These are phyloP conservation scores for Pandemis corylana DNA, from an alignment of 2,888 invertebrate species.

Conservation along the genomic window DNA sequence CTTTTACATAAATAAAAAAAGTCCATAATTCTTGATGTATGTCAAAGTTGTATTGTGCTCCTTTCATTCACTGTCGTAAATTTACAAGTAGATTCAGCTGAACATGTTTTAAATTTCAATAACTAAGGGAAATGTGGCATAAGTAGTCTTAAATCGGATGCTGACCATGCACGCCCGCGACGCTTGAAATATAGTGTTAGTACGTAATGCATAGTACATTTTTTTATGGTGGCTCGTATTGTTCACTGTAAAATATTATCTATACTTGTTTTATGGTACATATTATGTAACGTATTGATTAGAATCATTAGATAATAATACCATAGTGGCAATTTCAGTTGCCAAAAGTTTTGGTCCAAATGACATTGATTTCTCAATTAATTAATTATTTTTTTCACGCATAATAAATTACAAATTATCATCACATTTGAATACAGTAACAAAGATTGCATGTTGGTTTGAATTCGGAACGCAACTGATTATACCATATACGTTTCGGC, in stretches of 20 bases:
- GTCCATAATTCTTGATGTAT: background rate
- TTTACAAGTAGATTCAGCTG: background rate
- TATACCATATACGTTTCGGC: too few relatives aligned
- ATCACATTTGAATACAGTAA: background rate
- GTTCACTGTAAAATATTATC: background rate
- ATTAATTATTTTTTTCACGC: background rate
- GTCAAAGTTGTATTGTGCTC: slow-evolving; percentile 5
- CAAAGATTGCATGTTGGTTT: too few relatives aligned
- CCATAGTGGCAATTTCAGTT: too few relatives aligned
- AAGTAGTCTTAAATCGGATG: background rate
- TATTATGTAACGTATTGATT: background rate
- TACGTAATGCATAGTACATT: background rate
- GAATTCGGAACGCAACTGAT: too few relatives aligned
- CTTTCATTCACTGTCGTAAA: background rate
- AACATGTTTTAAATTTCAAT: background rate
- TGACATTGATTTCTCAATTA: too few relatives aligned
- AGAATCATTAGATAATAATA: too few relatives aligned
- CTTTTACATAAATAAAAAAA: background rate
- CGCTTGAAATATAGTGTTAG: background rate
- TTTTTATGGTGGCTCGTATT: background rate
- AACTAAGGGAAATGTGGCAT: background rate
- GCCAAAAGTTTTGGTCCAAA: too few relatives aligned
- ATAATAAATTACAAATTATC: too few relatives aligned
- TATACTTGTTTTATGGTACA: background rate
- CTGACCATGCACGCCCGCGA: background rate